phyloP scores from a whole-genome alignment of 2,888 invertebrate genomes.

The Eristalinus sepulchralis region DNA sequence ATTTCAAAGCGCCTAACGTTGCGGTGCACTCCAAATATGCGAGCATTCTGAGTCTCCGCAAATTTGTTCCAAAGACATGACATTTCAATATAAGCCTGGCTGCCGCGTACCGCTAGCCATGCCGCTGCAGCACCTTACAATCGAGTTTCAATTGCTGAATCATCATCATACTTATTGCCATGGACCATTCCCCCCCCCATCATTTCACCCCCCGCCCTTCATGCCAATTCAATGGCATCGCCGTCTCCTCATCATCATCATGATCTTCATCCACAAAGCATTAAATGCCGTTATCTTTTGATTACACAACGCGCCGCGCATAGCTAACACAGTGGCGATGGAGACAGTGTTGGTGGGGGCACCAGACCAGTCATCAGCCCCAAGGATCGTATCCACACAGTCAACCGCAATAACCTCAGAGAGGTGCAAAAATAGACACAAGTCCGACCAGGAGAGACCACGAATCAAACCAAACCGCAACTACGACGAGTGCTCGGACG shows the following conservation, averaged over 20 bases:
- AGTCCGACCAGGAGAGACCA: slow-evolving; percentile 20
- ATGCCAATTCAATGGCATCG: background rate
- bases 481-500: background rate
- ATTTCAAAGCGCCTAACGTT: slow-evolving; percentile 13
- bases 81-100: slow-evolving; percentile 60
- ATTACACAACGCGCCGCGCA: slow-evolving; percentile 69
- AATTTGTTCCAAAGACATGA: slow-evolving; percentile 62
- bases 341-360: slow-evolving; percentile 20
- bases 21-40: slow-evolving; percentile 40
- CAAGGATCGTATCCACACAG: slow-evolving; percentile 55
- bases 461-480: slow-evolving; percentile 19
- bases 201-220: background rate
- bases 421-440: slow-evolving; percentile 70
- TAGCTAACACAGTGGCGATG: slow-evolving; percentile 32
- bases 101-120: slow-evolving; percentile 53
- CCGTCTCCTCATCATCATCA: slow-evolving; percentile 35
- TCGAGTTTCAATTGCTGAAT: slow-evolving; percentile 49
- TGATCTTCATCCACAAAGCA: slow-evolving; percentile 59
- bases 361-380: slow-evolving; percentile 1
- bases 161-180: slow-evolving; percentile 24
- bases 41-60: slow-evolving; percentile 19
- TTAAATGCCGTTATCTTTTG: slow-evolving; percentile 71
- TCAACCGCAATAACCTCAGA: slow-evolving; percentile 39
- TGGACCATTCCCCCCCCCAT: background rate
- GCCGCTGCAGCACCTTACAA: slow-evolving; percentile 44